Evolutionary conservation across 1,140 invertebrate species (phyloP).

Genomic region (Helicorthomorpha holstii): DNA sequence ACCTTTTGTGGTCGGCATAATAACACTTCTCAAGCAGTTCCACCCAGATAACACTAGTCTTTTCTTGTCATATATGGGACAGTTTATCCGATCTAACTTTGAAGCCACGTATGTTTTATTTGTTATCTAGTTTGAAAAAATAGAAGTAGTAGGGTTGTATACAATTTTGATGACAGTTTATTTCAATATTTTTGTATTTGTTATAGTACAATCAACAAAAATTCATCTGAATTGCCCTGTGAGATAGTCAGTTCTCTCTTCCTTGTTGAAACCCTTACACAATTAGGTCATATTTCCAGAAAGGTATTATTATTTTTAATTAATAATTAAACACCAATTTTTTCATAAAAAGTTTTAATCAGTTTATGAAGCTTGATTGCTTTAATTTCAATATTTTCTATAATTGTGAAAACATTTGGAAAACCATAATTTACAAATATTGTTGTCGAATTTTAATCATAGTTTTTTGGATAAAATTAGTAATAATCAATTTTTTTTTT

Average conservation of each 20-base stretch:
- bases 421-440: no score
- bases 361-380: no score
- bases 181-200: slow-evolving; percentile 16
- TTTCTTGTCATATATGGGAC: slow-evolving; percentile 48
- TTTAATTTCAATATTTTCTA: no score
- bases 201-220: not conserved
- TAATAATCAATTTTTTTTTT: not conserved
- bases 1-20: slow-evolving; percentile 56
- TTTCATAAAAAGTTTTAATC: no score
- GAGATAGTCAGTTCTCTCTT: not conserved
- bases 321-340: not conserved
- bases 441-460: no score
- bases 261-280: not conserved
- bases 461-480: no score
- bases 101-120: slow-evolving; percentile 1
- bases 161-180: slow-evolving; percentile 2
- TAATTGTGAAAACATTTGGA: no score
- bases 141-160: no score
- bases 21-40: slow-evolving; percentile 68
- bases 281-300: not conserved
- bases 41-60: slow-evolving; percentile 42
- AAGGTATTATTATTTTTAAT: not conserved
- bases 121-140: no score
- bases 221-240: not conserved
- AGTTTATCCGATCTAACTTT: slow-evolving; percentile 37